These are phyloP conservation scores for Idaea straminata DNA, from an alignment of 2,888 invertebrate genomes.

Conservation along the genomic window DNA sequence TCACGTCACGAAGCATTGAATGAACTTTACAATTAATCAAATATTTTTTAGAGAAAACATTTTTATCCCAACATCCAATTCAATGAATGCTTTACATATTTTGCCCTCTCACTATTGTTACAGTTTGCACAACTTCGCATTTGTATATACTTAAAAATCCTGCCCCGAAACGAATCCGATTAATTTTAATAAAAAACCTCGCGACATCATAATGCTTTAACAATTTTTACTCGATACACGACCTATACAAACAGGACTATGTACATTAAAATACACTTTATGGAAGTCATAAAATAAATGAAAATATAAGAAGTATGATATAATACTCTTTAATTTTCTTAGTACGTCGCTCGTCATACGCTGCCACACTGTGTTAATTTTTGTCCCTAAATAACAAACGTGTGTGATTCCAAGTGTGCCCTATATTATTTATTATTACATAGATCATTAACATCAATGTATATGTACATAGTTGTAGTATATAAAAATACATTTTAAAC, in stretches of 20 bases:
- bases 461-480: constrained; percentile 26
- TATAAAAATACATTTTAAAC: constrained; percentile 37
- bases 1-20: background rate
- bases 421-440: constrained; percentile 27
- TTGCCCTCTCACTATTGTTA: background rate
- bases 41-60: background rate
- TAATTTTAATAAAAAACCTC: background rate
- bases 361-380: constrained; percentile 68
- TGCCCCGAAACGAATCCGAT: background rate
- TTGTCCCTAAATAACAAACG: constrained; percentile 55
- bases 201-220: background rate
- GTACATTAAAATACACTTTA: background rate
- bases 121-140: background rate
- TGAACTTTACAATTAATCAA: background rate
- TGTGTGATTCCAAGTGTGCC: constrained; percentile 46
- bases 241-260: background rate
- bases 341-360: constrained; percentile 75
- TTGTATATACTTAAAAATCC: background rate
- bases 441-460: constrained; percentile 27
- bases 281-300: background rate
- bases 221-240: background rate
- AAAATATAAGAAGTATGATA: background rate
- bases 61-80: background rate
- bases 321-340: constrained; percentile 16
- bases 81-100: background rate